phyloP scores from a whole-genome alignment of 2,888 invertebrate genomes.

The Sesia bembeciformis region DNA sequence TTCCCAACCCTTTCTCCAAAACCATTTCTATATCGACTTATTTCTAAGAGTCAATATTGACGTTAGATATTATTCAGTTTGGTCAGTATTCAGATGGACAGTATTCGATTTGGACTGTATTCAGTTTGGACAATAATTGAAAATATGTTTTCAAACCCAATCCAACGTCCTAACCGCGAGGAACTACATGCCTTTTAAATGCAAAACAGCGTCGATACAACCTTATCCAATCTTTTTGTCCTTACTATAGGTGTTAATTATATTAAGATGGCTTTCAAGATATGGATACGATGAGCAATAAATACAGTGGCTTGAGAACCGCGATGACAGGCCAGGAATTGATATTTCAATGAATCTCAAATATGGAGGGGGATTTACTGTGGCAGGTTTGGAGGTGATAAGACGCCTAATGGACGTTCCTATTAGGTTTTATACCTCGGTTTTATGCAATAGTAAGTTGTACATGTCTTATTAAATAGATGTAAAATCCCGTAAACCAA shows the following conservation, averaged over 20 bases:
- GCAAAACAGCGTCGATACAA: conserved; percentile 15
- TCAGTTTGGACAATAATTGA: too few relatives aligned
- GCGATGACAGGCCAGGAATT: conserved; percentile 9
- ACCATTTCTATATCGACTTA: too few relatives aligned
- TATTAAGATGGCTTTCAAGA: conserved; percentile 14
- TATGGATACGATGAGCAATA: conserved; percentile 1
- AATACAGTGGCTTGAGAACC: conserved; percentile 1
- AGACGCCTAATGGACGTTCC: too few relatives aligned
- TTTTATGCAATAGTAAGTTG: too few relatives aligned
- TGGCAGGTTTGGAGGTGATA: neutral
- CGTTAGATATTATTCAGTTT: too few relatives aligned
- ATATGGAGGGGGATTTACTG: neutral
- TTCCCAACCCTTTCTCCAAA: too few relatives aligned
- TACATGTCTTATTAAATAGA: too few relatives aligned
- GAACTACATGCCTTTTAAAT: conserved; percentile 12
- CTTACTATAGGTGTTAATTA: conserved; percentile 20
- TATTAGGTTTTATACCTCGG: too few relatives aligned
- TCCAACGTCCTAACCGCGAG: neutral
- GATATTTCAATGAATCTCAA: conserved; percentile 16
- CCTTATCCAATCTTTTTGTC: conserved; percentile 13
- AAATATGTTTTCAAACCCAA: neutral
- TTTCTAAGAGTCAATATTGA: too few relatives aligned
- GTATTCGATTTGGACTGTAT: too few relatives aligned
- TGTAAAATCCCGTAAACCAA: too few relatives aligned
- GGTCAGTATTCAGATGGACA: too few relatives aligned